A percentile compares a stretch with the other conserved stretches of the same genome.
These are phyloP conservation scores for Entomyzon cyanotis DNA, from an alignment of 2,113 vertebrate species.

Conservation along the genomic window DNA sequence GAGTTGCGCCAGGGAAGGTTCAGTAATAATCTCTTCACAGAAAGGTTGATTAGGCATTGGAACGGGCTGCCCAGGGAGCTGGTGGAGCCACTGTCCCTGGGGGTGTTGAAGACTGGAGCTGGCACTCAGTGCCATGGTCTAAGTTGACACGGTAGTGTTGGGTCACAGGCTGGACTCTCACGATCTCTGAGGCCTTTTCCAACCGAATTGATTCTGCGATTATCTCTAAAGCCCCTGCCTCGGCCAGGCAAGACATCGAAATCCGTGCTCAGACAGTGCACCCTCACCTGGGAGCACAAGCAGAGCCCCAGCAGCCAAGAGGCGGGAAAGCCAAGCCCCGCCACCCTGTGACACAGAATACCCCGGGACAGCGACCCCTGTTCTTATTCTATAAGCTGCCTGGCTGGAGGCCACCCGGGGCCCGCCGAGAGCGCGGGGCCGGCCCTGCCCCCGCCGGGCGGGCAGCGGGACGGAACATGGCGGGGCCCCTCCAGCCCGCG, in stretches of 20 bases:
- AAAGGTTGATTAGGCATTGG: neutral
- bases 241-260: neutral
- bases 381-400: accelerated
- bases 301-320: neutral
- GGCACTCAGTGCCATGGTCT: neutral
- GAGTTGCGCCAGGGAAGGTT: neutral
- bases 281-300: neutral
- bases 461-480: conserved; percentile 45
- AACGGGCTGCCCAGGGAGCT: neutral
- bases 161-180: neutral
- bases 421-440: neutral
- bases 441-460: neutral
- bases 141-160: no score
- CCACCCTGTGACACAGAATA: neutral
- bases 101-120: neutral
- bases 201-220: neutral
- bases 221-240: neutral
- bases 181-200: neutral
- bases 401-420: no score
- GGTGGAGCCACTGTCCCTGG: neutral
- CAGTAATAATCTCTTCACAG: neutral
- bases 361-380: accelerated
- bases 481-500: conserved; percentile 8
- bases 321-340: neutral
- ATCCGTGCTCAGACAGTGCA: accelerated